Base-by-base conservation (phyloP, 2,113 vertebrate species). In the Toxostoma redivivum region DNA sequence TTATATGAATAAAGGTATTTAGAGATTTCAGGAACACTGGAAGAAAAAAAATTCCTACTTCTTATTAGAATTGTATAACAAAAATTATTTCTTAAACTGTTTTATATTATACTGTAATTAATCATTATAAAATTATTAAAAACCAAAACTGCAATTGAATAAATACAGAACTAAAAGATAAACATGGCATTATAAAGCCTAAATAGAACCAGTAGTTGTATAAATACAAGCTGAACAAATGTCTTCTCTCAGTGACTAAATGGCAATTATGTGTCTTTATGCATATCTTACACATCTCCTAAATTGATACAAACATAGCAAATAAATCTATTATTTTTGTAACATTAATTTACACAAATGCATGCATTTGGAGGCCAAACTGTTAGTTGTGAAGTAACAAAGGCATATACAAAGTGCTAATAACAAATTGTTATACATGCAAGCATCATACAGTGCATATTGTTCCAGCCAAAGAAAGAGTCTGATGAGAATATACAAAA, bases 401-500 rank as follows among this genome's bases (percentile, higher is more conserved):
- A 97, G 95, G 97, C 97, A 97, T 96, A 97, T 97, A 98, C 87
- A 93, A 94, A 94, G 79, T 95, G 97, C 96, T 96, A 95, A 92
- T 92, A 97, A 96, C 83, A 95, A 95, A 97, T 97, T 97, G 96
- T 96, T 97, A 96, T 78, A 95, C 98, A 98, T 98, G 98, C 98
- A 98, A 98, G 98, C 98, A 95, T 92, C 97, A 98, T 97, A 97
- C 96, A 98, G 97, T 98, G 98, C 98, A 97, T 94, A 97, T 95
- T 95, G 97, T 97, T 98, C 94, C 98, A 98, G 98, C 98, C 98
- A 98, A 98, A 98, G 97, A 98, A 97, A 97, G 95, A 97, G 84
- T 98, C 96, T 97, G 97, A 98, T 98, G 97, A 97, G 95, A 96
- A 97, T 97, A 98, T 95, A 98, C 97, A 98, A 97, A 98, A 97